A percentile compares a stretch with the other conserved stretches of the same genome.
These are phyloP conservation scores for Bombus picipes DNA, from an alignment of 1,140 invertebrate genomes.

Conservation along the genomic window DNA sequence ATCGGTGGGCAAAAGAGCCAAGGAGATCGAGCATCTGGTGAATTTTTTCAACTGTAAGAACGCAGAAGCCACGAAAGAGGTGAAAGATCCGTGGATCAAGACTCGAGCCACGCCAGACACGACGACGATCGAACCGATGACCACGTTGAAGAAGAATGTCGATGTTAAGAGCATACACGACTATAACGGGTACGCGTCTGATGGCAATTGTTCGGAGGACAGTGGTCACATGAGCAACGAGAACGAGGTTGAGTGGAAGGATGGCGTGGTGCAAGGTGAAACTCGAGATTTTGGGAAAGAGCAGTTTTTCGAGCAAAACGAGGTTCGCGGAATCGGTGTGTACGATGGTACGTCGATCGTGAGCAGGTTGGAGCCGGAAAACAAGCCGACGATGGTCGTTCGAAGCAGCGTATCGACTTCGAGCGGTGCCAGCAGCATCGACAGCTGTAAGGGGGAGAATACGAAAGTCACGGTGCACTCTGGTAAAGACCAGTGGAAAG, in stretches of 20 bases:
- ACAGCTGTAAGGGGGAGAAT: slow-evolving; percentile 64
- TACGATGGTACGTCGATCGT: slow-evolving; percentile 62
- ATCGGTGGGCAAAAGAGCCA: slow-evolving; percentile 59
- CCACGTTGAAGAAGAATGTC: slow-evolving; percentile 25
- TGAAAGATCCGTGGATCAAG: slow-evolving; percentile 66
- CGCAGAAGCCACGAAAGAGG: slow-evolving; percentile 60
- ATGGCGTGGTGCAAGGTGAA: slow-evolving; percentile 42
- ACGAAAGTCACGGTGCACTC: background rate
- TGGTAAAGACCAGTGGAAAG: slow-evolving; percentile 28
- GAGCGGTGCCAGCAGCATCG: slow-evolving; percentile 63
- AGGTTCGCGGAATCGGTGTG: slow-evolving; percentile 73
- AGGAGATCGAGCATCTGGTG: slow-evolving; percentile 79
- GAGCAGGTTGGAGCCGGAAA: slow-evolving; percentile 43
- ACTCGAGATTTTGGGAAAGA: slow-evolving; percentile 77
- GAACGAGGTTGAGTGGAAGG: slow-evolving; percentile 82
- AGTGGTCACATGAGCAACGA: slow-evolving; percentile 91
- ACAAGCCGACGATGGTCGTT: slow-evolving; percentile 36
- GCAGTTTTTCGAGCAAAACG: slow-evolving; percentile 80
- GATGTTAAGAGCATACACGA: slow-evolving; percentile 39
- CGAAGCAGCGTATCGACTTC: slow-evolving; percentile 36
- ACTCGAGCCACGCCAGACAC: slow-evolving; percentile 4
- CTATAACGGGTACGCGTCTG: slow-evolving; percentile 74
- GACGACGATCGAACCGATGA: slow-evolving; percentile 23
- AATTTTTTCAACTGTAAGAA: slow-evolving; percentile 82
- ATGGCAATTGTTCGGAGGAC: slow-evolving; percentile 87